Evolutionary conservation across 2,113 vertebrate species (phyloP).

Genomic region (Xiphophorus couchianus): DNA sequence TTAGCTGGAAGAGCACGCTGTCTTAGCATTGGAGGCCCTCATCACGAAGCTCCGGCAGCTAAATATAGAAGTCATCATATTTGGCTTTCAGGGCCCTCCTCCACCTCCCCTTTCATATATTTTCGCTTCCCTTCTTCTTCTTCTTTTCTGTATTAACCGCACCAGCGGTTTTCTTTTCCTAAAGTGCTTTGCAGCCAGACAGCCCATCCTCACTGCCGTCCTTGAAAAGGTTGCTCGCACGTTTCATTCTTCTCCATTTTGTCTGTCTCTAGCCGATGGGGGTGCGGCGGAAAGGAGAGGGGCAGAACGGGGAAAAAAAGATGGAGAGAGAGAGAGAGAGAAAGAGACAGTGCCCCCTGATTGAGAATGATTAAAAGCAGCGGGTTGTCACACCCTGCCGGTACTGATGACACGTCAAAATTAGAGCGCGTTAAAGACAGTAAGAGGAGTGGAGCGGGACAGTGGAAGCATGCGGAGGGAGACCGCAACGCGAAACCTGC

Average conservation of each 20-base stretch:
- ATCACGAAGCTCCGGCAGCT: conserved; percentile 56
- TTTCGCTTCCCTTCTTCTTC: conserved; percentile 63
- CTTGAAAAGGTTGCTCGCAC: conserved; percentile 77
- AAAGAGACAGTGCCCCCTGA: conserved; percentile 62
- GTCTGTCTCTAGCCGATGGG: conserved; percentile 46
- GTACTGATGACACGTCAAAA: conserved; percentile 72
- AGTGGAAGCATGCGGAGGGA: conserved; percentile 16
- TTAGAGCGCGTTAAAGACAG: conserved; percentile 65
- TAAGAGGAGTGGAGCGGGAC: conserved; percentile 12
- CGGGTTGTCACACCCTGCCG: conserved; percentile 69
- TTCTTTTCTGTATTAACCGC: conserved; percentile 80
- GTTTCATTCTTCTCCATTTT: conserved; percentile 77
- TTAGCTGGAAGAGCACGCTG: conserved; percentile 74
- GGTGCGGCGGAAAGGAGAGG: background rate
- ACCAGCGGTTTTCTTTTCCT: conserved; percentile 79
- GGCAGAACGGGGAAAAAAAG: background rate
- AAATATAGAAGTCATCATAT: conserved; percentile 81
- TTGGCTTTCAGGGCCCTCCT: conserved; percentile 61
- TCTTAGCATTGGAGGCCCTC: conserved; percentile 68
- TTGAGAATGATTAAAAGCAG: conserved; percentile 80
- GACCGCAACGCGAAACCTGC: conserved; percentile 44
- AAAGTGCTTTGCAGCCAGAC: conserved; percentile 77
- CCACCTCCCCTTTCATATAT: conserved; percentile 62
- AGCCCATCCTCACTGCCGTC: conserved; percentile 63
- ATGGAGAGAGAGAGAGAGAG: background rate